Conservation (phyloP, 2,113 vertebrate species). For the Sterrhoptilus dennistouni region DNA sequence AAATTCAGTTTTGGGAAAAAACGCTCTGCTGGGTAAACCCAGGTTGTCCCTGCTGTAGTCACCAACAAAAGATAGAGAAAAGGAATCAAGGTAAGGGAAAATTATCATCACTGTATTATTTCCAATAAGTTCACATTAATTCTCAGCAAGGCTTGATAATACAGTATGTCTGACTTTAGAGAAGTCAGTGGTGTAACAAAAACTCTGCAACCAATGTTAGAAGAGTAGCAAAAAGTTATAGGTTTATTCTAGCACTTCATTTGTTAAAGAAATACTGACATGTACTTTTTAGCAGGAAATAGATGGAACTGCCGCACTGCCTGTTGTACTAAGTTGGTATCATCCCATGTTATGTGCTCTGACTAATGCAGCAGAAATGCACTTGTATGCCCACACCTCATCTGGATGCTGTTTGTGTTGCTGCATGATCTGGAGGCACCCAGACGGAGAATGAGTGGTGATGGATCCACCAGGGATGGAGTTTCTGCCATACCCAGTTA, state of each 20-base stretch:
- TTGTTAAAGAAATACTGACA: background rate
- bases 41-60: background rate
- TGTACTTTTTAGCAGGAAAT: background rate
- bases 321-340: background rate
- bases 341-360: background rate
- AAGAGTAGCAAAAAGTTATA: background rate
- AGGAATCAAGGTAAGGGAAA: background rate
- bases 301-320: background rate
- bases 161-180: background rate
- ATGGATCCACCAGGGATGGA: no score
- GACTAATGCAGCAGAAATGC: conserved; percentile 36
- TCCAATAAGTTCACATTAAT: background rate
- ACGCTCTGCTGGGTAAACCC: background rate
- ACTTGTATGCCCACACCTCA: background rate
- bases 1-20: background rate
- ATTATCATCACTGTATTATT: background rate
- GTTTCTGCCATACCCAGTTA: no score
- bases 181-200: background rate
- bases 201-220: background rate
- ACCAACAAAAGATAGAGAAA: background rate
- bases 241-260: background rate
- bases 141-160: background rate
- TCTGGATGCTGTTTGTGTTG: background rate
- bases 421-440: background rate
- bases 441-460: background rate